phyloP scores from a whole-genome alignment of 2,888 invertebrate genomes.

The Erebia epiphron region DNA sequence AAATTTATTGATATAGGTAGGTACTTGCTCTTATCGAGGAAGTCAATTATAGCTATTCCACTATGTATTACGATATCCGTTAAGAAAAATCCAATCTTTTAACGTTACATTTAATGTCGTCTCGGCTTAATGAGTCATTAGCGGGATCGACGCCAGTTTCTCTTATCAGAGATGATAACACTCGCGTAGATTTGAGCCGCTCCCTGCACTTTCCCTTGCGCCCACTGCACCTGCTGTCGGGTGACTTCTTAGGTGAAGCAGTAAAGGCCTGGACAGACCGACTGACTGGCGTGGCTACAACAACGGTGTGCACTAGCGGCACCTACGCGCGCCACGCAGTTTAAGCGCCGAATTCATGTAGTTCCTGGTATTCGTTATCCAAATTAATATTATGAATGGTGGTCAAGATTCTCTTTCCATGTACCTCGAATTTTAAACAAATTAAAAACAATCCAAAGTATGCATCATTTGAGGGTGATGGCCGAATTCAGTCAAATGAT shows the following conservation, averaged over 20 bases:
- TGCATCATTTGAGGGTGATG: no score
- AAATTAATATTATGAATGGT: no score
- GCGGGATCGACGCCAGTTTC: conserved; percentile 67
- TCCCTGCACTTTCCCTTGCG: conserved; percentile 76
- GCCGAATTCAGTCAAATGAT: no score
- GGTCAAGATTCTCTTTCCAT: no score
- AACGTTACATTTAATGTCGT: conserved; percentile 43
- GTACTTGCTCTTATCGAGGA: neutral
- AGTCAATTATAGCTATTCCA: neutral
- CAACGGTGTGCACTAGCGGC: no score
- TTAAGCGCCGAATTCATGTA: no score
- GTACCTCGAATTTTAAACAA: no score
- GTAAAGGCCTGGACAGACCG: conserved; percentile 20
- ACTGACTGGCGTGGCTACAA: no score
- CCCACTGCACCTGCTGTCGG: conserved; percentile 45
- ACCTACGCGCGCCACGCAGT: no score
- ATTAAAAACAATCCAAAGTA: no score
- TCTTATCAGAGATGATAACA: conserved; percentile 79
- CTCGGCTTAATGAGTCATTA: conserved; percentile 62
- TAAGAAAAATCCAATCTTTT: conserved; percentile 42
- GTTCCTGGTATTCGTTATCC: no score
- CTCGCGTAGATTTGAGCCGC: conserved; percentile 73
- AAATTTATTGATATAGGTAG: neutral
- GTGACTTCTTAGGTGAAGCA: no score
- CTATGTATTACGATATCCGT: conserved; percentile 42